Evolutionary conservation across 2,888 invertebrate species (phyloP).

Genomic region (Drosophila barbarae): DNA sequence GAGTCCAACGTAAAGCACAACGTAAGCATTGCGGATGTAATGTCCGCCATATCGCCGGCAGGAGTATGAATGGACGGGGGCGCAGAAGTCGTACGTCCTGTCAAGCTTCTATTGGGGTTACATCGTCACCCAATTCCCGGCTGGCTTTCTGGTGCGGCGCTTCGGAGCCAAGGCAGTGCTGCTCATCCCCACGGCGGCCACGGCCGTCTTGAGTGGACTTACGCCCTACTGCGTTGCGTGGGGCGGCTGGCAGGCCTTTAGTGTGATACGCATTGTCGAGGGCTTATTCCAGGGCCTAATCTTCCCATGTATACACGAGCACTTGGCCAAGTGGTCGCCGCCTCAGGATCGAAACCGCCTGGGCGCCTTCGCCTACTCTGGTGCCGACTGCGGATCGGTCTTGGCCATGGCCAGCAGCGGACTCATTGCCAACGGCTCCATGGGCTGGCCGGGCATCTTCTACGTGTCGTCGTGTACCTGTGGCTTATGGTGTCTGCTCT

Average conservation of each 20-base stretch:
- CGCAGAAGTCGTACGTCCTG: conserved; percentile 82
- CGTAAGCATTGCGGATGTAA: neutral
- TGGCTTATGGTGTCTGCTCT: conserved; percentile 81
- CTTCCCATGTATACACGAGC: conserved; percentile 83
- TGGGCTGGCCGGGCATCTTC: conserved; percentile 85
- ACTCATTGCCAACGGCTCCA: conserved; percentile 81
- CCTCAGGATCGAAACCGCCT: conserved; percentile 83
- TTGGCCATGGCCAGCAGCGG: conserved; percentile 84
- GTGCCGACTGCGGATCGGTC: conserved; percentile 84
- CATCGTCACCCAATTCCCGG: conserved; percentile 82
- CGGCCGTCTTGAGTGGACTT: conserved; percentile 83
- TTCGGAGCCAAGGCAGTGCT: conserved; percentile 85
- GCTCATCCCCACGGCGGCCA: conserved; percentile 82
- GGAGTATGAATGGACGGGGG: conserved; percentile 80
- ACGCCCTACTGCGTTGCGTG: conserved; percentile 85
- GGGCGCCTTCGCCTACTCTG: conserved; percentile 81
- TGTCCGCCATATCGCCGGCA: conserved; percentile 18
- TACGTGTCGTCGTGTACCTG: conserved; percentile 82
- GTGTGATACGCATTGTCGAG: conserved; percentile 82
- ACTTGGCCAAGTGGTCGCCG: conserved; percentile 86
- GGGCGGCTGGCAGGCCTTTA: conserved; percentile 83
- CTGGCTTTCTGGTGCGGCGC: conserved; percentile 83
- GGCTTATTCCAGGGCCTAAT: conserved; percentile 85
- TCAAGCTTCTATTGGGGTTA: conserved; percentile 91
- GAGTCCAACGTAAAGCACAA: conserved; percentile 29